Conservation (phyloP, 2,797 vertebrate species). For the Myotis pilosus region DNA sequence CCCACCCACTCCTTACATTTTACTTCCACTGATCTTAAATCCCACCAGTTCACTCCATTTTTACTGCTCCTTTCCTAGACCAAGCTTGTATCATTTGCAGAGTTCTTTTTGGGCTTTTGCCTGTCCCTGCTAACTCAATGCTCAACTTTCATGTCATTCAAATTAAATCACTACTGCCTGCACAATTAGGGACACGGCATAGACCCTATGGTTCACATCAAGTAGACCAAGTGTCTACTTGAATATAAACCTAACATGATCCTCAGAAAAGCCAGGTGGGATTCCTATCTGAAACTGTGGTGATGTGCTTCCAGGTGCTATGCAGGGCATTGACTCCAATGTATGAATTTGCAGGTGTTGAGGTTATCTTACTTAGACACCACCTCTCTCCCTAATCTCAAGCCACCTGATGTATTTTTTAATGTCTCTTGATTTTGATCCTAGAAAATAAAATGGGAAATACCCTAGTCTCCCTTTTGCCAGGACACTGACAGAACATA, state of each 20-base stretch:
- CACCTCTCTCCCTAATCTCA: slow-evolving; percentile 14
- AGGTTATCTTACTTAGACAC: background rate
- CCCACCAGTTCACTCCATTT: background rate
- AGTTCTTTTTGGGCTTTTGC: background rate
- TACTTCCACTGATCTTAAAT: background rate
- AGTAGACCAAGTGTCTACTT: slow-evolving; percentile 2
- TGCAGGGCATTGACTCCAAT: background rate
- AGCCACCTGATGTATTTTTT: background rate
- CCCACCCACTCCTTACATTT: background rate
- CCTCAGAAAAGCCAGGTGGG: background rate
- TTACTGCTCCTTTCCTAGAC: background rate
- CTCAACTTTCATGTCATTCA: background rate
- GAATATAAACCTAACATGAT: background rate
- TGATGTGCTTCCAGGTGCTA: background rate
- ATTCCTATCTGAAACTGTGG: background rate
- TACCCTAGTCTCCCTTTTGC: background rate
- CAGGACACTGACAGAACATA: background rate
- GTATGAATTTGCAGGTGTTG: background rate
- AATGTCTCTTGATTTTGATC: background rate
- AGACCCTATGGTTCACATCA: background rate
- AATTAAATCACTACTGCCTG: background rate
- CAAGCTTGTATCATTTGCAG: background rate
- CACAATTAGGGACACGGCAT: background rate
- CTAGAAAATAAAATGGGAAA: slow-evolving; percentile 11
- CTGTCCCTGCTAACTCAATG: background rate